Evolutionary conservation across 2,797 vertebrate species (phyloP), one percentile per base, ranked within the genome.

Genomic region (Rhinoraja longicauda): DNA sequence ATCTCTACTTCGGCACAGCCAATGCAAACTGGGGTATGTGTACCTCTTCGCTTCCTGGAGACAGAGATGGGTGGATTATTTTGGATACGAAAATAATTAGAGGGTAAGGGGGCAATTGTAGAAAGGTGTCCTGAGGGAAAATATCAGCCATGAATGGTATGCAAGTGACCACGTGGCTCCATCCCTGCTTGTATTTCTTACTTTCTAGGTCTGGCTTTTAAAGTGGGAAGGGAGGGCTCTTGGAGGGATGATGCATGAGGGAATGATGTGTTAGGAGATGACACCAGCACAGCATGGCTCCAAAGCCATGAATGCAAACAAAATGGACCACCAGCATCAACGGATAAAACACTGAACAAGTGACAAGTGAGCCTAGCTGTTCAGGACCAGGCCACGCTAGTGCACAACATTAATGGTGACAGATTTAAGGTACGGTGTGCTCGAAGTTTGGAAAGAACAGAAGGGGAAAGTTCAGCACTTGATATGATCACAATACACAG

Each of bases 401-500:
- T 2, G 15, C 84, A 64, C 59, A 88, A 15, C 17, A 36, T 64
- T 7, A 32, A 17, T 29, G n/a, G 6, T 82, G n/a, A n/a, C 19
- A 64, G 62, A 32, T 2, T 64, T 0, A 19, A 88, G 84, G n/a
- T 88, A 64, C 32, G 59, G 88, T n/a, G 17, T 21, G 64, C 32
- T 64, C 32, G 39, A 62, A 88, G 29, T 62, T 64, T 88, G 15
- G 59, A 88, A 64, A 64, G 59, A 32, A 88, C 57, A 19, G 32
- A 62, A 88, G 84, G 59, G 59, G 84, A 88, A 64, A 32, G 59
- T 88, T 88, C 84, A 88, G 26, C 59, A 88, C 17, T 88, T 64
- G 84, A 88, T 64, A 64, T 8, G n/a, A 88, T 88, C 84, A 88
- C 84, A 86, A 29, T 86, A 19, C 57, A 86, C 53, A 88, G 84